Percentiles rank a stretch among this genome's conserved stretches.
These are phyloP conservation scores for Drosophila ohnishii DNA, from an alignment of 1,140 invertebrate genomes.

Conservation along the genomic window DNA sequence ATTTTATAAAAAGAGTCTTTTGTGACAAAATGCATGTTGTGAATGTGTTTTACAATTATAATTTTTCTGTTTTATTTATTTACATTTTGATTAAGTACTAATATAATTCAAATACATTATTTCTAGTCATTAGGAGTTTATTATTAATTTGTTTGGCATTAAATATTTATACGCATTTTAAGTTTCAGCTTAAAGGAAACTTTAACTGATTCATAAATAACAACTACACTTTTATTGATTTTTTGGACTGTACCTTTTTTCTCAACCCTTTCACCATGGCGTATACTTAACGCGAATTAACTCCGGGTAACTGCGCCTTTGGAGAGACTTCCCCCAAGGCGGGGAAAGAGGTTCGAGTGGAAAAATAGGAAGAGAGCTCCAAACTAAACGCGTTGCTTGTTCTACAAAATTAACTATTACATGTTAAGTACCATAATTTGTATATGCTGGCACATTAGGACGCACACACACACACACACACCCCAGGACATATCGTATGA, in stretches of 20 bases:
- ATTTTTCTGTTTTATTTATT: neutral
- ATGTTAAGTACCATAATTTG: conserved; percentile 51
- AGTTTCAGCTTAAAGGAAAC: too few species aligned
- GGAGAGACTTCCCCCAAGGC: neutral
- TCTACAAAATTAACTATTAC: conserved; percentile 52
- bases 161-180: neutral
- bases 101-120: neutral
- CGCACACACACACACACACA: conserved; percentile 9
- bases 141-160: neutral
- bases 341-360: neutral
- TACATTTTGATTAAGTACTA: neutral
- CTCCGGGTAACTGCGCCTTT: conserved; percentile 20
- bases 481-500: conserved; percentile 21
- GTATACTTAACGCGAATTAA: conserved; percentile 46
- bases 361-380: conserved; percentile 7
- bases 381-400: conserved; percentile 47
- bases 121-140: neutral
- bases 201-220: neutral
- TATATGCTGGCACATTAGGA: conserved; percentile 41
- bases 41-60: neutral
- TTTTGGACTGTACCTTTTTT: neutral
- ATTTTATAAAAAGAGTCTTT: neutral
- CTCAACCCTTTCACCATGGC: conserved; percentile 9
- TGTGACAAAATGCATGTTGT: neutral
- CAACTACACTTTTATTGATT: neutral